Evolutionary conservation across 2,888 invertebrate genomes (phyloP), one percentile per base, ranked within the genome.

Genomic region (Rhogogaster chlorosoma): DNA sequence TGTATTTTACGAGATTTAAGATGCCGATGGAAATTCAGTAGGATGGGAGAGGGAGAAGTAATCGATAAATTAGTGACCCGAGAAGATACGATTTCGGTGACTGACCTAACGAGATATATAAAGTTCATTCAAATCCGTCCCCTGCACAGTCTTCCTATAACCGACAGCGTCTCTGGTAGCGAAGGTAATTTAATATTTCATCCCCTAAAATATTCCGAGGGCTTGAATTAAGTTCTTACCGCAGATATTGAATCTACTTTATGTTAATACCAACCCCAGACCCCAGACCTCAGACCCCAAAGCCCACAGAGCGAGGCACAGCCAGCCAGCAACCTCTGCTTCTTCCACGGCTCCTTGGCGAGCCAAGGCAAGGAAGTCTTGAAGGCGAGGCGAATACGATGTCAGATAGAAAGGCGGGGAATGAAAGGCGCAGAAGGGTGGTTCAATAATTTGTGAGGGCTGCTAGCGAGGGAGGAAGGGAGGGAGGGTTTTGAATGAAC

Each of bases 221-320:
- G 89, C 89, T 90, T 89, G 88, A 92, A 92, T 92, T 90, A 92
- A 91, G 90, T 90, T 90, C 90, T 90, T 89, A 86, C 86, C 86
- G 83, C 86, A 89, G 90, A 91, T 92, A 91, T 91, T 90, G 90
- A 90, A 90, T 91, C 90, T 88, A 89, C 89, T 91, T 91, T 92
- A 92, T 92, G 91, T 91, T 91, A 91, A 92, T 91, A 86, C 88
- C 86, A 77, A 86, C 64, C 82, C 49, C 82, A 42, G 61, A 78
- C 57, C 78, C 57, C 78, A 32, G 57, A 36, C 36, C 57, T 49
- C 32, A 57, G 78, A 64, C 38, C 83, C 49, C 67, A 70, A 67
- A 83, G 67, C 70, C 42, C 67, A 83, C 42, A 45, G 64, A 82
- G 83, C n/a, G 26, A 26, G 75, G 45, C 22, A 22, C 67, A 10